Base-by-base conservation (phyloP, 1,140 invertebrate genomes). In the Tetragnatha versicolor region DNA sequence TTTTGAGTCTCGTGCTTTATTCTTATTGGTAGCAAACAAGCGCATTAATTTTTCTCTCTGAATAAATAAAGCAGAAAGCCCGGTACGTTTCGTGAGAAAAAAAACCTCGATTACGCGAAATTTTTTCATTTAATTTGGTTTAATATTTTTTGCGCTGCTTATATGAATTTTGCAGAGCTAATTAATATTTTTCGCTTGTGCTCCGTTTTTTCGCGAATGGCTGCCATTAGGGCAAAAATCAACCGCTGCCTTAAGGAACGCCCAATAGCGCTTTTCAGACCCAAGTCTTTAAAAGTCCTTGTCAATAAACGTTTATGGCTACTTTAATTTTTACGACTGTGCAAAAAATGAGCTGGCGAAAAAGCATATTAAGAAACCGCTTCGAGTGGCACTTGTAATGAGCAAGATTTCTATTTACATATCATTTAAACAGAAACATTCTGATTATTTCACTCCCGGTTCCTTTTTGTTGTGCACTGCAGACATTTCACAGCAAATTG, bases 281-380 rank as follows among this genome's bases (percentile, higher is more conserved):
- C 37, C 47, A 35, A 53, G 31, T 31, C 17, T 53, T n/a, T 65
- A 39, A 63, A 63, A 65, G 27, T 68, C 45, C 29, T 42, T 60
- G 29, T 58, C 55, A 58, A 58, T 58, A 55, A 27, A 60, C 69
- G 53, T 60, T 68, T 73, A 73, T 37, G 55, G 31, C 53, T 39
- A 37, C 51, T 73, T 73, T 70, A 55, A 70, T 53, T 70, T 70
- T 53, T 73, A 60, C 55, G 35, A 37, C 53, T 73, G 14, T n/a
- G 5, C 58, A 60, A 58, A 72, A 39, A 42, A n/a, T n/a, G n/a
- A n/a, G n/a, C n/a, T n/a, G n/a, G n/a, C n/a, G n/a, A 66, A 33
- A 68, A 68, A 45, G 6, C 61, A 37, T 17, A 70, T 55, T 33
- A 37, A 55, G 29, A 53, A 53, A 70, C 47, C 55, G 14, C 49